A percentile compares a stretch with the other conserved stretches of the same genome.
Conservation (phyloP, 2,888 invertebrate species). For the Polietes domitor region DNA sequence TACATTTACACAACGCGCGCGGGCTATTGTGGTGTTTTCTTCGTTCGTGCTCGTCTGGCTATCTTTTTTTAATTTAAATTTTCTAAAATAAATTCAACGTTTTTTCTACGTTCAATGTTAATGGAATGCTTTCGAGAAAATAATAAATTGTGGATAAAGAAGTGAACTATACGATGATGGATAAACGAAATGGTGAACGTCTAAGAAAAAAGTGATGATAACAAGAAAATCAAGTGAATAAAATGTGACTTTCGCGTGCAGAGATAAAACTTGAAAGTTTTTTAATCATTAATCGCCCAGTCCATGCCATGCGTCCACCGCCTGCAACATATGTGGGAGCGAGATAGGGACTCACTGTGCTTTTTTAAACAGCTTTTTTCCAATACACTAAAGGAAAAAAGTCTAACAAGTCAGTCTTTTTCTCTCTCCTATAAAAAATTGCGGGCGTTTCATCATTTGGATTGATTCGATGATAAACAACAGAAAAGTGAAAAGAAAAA, state of each 20-base stretch:
- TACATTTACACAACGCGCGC: background rate
- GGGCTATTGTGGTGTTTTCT: background rate
- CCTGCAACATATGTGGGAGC: conserved; percentile 81
- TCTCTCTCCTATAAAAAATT: conserved; percentile 82
- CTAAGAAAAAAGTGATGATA: conserved; percentile 35
- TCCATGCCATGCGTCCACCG: conserved; percentile 7
- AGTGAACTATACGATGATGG: background rate
- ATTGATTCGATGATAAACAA: too few relatives aligned
- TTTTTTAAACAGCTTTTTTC: conserved; percentile 69
- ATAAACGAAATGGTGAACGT: conserved; percentile 7
- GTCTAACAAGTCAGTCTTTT: conserved; percentile 81
- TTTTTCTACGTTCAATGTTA: conserved; percentile 45
- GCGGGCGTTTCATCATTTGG: conserved; percentile 79
- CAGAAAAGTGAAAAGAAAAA: conserved; percentile 9
- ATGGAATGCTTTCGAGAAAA: conserved; percentile 46
- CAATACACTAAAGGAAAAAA: conserved; percentile 46
- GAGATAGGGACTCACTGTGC: conserved; percentile 81
- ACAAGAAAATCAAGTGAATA: too few relatives aligned
- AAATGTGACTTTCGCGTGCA: too few relatives aligned
- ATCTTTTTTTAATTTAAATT: too few relatives aligned
- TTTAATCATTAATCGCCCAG: conserved; percentile 69
- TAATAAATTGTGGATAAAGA: conserved; percentile 1
- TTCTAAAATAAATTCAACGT: too few relatives aligned
- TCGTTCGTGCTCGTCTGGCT: background rate
- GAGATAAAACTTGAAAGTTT: too few relatives aligned